Evolutionary conservation across 1,140 invertebrate species (phyloP), one percentile per base, ranked within the genome.

Genomic region (Solen grandis): DNA sequence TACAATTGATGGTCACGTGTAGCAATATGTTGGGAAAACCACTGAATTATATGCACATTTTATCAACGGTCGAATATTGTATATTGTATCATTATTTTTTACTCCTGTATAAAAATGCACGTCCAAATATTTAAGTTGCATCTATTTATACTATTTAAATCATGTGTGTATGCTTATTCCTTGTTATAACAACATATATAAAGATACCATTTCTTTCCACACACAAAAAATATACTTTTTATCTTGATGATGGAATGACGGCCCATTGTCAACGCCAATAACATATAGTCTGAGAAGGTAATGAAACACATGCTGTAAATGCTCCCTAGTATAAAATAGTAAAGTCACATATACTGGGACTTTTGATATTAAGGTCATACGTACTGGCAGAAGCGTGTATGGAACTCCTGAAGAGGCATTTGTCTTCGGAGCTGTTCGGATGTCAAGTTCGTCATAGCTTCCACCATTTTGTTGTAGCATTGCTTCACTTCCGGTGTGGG

Each of bases 321-420:
- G 8, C 8, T 46, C 19, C 19, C 19, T 8, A 10, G 19, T 46
- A 46, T 19, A 10, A 46, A 19, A 46, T 10, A 46, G 41, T 8
- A 19, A 46, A 46, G 41, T 46, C 8, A 46, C 41, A 8, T 8
- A 10, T 46, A 19, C 41, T 46, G 19, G 41, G 41, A 46, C 8
- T 46, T 19, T 8, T 10, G 41, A 46, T 46, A 46, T 10, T 8
- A 38, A 4, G 3, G 35, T 5, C 10, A 29, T 36, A 60, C 65
- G 60, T 63, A 79, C 77, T 72, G 77, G 77, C 77, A 79, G 22
- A 63, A 60, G 62, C 31, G 25, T 31, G 14, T 69, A 22, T 72
- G 14, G 46, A 46, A 79, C 57, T 70, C 54, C 33, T 54, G 25
- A 13, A 52, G 14, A 22, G 77, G 68, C 77, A 79, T 72, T 19